Percentiles rank a stretch among this genome's conserved stretches.
Evolutionary conservation across 2,113 vertebrate genomes (phyloP).

Genomic region (Alethe castanea): DNA sequence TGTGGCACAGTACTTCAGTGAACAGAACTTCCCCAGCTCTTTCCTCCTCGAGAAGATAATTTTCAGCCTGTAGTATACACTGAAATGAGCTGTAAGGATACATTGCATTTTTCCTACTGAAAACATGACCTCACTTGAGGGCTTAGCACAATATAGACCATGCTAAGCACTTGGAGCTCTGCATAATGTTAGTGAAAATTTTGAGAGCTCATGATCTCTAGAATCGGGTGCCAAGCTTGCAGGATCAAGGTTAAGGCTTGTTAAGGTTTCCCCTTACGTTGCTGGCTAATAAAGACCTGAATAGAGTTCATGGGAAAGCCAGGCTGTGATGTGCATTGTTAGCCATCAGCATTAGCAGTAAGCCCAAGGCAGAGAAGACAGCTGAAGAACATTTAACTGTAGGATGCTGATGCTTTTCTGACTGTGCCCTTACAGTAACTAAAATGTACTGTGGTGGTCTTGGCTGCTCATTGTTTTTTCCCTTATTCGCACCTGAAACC

Average conservation of each 20-base stretch:
- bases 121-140: neutral
- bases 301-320: neutral
- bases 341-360: neutral
- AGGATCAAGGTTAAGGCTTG: neutral
- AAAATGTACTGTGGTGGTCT: conserved; percentile 26
- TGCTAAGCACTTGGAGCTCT: neutral
- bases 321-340: neutral
- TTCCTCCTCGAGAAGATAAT: neutral
- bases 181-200: neutral
- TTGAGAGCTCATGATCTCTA: neutral
- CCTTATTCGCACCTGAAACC: conserved; percentile 34
- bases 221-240: fast-evolving
- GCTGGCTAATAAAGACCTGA: neutral
- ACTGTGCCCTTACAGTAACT: neutral
- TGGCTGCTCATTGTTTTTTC: neutral
- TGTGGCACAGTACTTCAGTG: neutral
- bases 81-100: neutral
- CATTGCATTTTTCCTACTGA: neutral
- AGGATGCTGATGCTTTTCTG: neutral
- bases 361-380: neutral
- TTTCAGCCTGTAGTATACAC: neutral
- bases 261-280: neutral
- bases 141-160: neutral
- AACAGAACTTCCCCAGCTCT: neutral
- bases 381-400: neutral